Conservation (phyloP, 2,888 invertebrate species). For the Autographa gamma region DNA sequence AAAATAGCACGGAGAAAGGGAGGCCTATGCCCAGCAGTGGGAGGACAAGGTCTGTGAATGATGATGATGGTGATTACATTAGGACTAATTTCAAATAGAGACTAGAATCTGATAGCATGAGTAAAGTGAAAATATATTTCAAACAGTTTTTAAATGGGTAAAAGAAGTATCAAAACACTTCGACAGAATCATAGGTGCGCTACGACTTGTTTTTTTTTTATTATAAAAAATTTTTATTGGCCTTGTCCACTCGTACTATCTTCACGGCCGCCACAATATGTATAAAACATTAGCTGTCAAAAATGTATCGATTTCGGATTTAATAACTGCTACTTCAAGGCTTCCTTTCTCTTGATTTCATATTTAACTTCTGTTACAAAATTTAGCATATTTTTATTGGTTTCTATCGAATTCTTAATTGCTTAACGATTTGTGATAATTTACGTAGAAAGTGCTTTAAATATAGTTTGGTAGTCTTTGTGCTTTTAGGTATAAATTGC, state of each 20-base stretch:
- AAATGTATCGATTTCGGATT: constrained; percentile 43
- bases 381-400: constrained; percentile 12
- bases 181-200: too few species aligned
- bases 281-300: constrained; percentile 30
- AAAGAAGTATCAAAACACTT: too few species aligned
- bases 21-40: too few species aligned
- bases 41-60: too few species aligned
- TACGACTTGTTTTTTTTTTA: too few species aligned
- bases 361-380: constrained; percentile 12
- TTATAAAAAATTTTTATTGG: too few species aligned
- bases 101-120: too few species aligned
- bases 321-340: constrained; percentile 51
- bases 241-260: not conserved
- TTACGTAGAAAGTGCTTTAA: not conserved
- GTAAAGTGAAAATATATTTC: too few species aligned
- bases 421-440: not conserved
- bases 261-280: constrained; percentile 22
- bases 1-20: too few species aligned
- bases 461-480: not conserved
- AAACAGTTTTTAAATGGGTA: too few species aligned
- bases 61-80: too few species aligned
- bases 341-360: constrained; percentile 44
- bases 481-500: constrained; percentile 13
- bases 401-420: constrained; percentile 8
- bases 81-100: too few species aligned